These are phyloP conservation scores for Malacosoma neustria DNA, from an alignment of 2,888 invertebrate genomes.

Conservation along the genomic window DNA sequence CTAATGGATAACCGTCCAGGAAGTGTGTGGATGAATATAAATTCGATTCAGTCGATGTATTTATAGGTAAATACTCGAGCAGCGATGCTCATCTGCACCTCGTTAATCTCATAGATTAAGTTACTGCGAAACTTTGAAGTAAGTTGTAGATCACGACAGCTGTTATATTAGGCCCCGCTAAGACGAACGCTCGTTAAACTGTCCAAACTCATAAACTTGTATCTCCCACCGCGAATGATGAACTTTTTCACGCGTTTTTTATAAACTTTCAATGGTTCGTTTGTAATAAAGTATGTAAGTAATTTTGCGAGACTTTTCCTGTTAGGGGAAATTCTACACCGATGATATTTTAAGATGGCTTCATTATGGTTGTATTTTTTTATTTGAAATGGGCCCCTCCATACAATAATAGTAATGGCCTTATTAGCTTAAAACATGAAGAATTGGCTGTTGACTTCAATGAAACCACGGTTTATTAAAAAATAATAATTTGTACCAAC, in stretches of 20 bases:
- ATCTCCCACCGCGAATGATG: slow-evolving; percentile 11
- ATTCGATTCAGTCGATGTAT: too few relatives aligned
- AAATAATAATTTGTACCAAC: too few relatives aligned
- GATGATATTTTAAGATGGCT: not conserved
- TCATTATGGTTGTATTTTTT: too few relatives aligned
- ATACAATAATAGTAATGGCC: too few relatives aligned
- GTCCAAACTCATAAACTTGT: slow-evolving; percentile 13
- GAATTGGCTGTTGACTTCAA: too few relatives aligned
- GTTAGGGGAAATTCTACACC: not conserved
- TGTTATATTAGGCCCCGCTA: not conserved
- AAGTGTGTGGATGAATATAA: too few relatives aligned
- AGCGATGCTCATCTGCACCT: too few relatives aligned
- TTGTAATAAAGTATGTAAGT: not conserved
- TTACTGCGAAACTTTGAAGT: not conserved
- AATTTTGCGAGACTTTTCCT: not conserved
- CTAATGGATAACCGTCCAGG: too few relatives aligned
- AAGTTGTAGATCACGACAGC: not conserved
- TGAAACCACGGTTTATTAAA: too few relatives aligned
- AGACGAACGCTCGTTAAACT: slow-evolving; percentile 12
- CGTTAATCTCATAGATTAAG: not conserved
- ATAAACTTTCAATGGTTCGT: slow-evolving; percentile 3
- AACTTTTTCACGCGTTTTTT: slow-evolving; percentile 5
- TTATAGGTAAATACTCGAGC: too few relatives aligned
- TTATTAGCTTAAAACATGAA: too few relatives aligned
- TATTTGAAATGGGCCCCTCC: too few relatives aligned